Conservation (phyloP, 64 coral and sea anemone species). For the Montipora foliosa region DNA sequence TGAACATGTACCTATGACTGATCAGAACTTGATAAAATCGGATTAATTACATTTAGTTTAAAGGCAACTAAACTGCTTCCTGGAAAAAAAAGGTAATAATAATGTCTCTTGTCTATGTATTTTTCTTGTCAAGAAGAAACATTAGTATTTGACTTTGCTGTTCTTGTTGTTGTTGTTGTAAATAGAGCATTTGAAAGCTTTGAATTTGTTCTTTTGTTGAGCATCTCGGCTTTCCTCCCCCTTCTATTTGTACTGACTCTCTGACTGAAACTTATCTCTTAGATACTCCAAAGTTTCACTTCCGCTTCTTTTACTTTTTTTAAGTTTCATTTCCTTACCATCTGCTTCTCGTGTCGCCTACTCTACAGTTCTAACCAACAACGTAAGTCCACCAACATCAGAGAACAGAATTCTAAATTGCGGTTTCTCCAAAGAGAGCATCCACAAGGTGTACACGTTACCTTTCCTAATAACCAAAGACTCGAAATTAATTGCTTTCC, state of each 20-base stretch:
- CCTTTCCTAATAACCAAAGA: too few relatives aligned
- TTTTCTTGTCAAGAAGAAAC: neutral
- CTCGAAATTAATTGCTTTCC: too few relatives aligned
- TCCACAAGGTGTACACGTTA: too few relatives aligned
- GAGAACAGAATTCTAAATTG: too few relatives aligned
- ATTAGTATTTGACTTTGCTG: neutral
- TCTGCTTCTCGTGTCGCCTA: too few relatives aligned
- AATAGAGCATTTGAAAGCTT: neutral
- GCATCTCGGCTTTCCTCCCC: neutral
- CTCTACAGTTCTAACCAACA: too few relatives aligned
- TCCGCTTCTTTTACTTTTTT: neutral
- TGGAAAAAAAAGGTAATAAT: neutral
- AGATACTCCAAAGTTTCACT: constrained; percentile 13
- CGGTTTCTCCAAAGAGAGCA: too few relatives aligned
- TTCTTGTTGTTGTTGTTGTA: neutral
- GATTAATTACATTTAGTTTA: too few relatives aligned
- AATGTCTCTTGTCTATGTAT: neutral
- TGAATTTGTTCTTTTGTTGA: neutral
- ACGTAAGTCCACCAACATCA: too few relatives aligned
- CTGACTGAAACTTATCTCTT: constrained; percentile 9
- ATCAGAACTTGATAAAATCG: too few relatives aligned
- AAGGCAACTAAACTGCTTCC: too few relatives aligned
- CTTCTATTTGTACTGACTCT: neutral
- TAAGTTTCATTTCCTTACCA: neutral
- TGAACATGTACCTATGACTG: too few relatives aligned